phyloP scores from a whole-genome alignment of 2,888 invertebrate genomes.

The Ectobius pallidus region DNA sequence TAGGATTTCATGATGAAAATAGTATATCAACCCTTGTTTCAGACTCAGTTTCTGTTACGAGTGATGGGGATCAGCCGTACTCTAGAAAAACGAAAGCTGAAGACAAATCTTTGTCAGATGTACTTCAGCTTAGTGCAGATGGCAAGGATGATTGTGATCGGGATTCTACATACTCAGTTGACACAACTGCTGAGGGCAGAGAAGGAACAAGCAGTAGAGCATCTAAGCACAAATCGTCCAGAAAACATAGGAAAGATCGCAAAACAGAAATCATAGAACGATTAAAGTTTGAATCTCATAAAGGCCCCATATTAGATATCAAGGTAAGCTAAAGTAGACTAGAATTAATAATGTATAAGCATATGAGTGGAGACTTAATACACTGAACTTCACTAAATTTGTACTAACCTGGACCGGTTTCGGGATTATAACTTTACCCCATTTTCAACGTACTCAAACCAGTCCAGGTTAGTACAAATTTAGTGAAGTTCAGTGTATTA shows the following conservation, averaged over 20 bases:
- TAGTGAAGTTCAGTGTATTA: no score
- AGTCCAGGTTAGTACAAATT: no score
- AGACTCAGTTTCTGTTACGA: conserved; percentile 24
- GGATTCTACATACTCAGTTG: conserved; percentile 23
- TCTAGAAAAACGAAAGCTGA: neutral
- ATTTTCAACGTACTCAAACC: no score
- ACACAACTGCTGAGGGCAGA: neutral
- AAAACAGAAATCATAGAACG: conserved; percentile 28
- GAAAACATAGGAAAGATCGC: conserved; percentile 22
- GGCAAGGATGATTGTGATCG: conserved; percentile 26
- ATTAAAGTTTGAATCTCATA: conserved; percentile 34
- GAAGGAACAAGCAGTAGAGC: conserved; percentile 13
- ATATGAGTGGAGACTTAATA: no score
- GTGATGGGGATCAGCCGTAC: conserved; percentile 30
- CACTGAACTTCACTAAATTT: no score
- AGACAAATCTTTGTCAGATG: neutral
- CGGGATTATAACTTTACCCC: no score
- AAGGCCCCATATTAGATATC: conserved; percentile 37
- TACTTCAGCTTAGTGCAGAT: neutral
- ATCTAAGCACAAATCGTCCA: conserved; percentile 27
- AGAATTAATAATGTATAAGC: neutral
- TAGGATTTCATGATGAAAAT: conserved; percentile 24
- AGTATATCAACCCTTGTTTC: conserved; percentile 32
- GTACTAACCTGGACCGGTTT: no score
- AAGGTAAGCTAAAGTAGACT: conserved; percentile 35